phyloP scores from a whole-genome alignment of 92 coral and sea anemone species.

The Siderastrea radians region DNA sequence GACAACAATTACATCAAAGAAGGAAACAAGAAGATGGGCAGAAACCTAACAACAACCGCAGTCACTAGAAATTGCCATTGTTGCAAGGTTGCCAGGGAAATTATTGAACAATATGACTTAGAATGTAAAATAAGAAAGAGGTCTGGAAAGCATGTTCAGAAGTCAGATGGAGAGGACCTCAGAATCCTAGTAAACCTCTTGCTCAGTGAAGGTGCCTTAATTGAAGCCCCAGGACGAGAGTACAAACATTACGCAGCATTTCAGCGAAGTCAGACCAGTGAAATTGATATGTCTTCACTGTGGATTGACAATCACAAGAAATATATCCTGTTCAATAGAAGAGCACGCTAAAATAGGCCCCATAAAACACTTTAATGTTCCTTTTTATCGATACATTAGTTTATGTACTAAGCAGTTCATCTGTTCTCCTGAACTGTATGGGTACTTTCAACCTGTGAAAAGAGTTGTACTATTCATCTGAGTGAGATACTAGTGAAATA shows the following conservation, averaged over 20 bases:
- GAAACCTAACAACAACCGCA: conserved; percentile 18
- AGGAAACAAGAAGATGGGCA: conserved; percentile 11
- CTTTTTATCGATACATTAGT: too few relatives aligned
- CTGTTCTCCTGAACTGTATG: too few relatives aligned
- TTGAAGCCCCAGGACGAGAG: conserved; percentile 21
- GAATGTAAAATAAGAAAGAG: conserved; percentile 25
- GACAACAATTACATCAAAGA: conserved; percentile 22
- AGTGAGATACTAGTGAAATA: too few relatives aligned
- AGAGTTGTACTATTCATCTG: too few relatives aligned
- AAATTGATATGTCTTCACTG: conserved; percentile 6
- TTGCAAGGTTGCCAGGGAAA: conserved; percentile 10
- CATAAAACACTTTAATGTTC: too few relatives aligned
- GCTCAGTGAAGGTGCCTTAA: conserved; percentile 13
- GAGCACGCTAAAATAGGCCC: conserved; percentile 11
- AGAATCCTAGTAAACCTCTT: background rate
- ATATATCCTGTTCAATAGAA: conserved; percentile 18
- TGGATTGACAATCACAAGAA: conserved; percentile 45
- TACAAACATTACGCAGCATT: conserved; percentile 16
- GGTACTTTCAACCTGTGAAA: too few relatives aligned
- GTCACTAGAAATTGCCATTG: conserved; percentile 27
- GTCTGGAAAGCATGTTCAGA: conserved; percentile 55
- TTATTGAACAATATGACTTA: conserved; percentile 55
- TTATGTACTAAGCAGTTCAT: too few relatives aligned
- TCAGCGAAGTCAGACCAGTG: background rate
- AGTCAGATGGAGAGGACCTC: conserved; percentile 54